Percentiles rank a stretch among this genome's conserved stretches.
These are phyloP conservation scores for Bradypodion ventrale DNA, from an alignment of 2,797 vertebrate species.

Conservation along the genomic window DNA sequence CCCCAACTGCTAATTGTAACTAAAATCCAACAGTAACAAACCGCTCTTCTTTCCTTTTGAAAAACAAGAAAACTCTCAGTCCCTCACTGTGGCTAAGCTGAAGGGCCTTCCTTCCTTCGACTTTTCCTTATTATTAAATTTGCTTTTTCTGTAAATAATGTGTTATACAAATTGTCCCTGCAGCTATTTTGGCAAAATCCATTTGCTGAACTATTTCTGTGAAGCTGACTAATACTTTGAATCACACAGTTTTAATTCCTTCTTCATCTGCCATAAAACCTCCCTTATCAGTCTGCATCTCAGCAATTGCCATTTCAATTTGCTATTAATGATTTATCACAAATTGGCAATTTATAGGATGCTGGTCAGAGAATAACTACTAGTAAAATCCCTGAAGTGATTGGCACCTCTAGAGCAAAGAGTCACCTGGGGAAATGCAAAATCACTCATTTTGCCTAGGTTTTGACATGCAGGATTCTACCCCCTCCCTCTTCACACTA, in stretches of 20 bases:
- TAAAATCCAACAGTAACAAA: neutral
- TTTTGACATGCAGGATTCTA: too few species aligned
- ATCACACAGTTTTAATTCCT: neutral
- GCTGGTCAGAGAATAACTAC: neutral
- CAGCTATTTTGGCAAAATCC: neutral
- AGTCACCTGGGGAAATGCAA: neutral
- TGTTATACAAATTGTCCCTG: neutral
- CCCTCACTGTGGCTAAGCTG: neutral
- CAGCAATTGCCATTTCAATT: neutral
- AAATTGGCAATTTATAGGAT: neutral
- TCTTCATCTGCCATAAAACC: neutral
- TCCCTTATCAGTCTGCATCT: neutral
- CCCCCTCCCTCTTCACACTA: too few species aligned
- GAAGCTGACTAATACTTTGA: neutral
- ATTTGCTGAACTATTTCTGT: neutral
- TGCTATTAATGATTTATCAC: neutral
- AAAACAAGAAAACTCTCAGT: neutral
- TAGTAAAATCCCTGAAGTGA: neutral
- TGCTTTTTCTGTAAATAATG: neutral
- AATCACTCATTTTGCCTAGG: too few species aligned
- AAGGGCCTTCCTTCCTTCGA: neutral
- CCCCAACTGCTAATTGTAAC: neutral
- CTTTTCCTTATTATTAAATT: neutral
- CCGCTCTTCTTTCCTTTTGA: neutral
- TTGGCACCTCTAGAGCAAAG: neutral